Conservation (phyloP, 2,797 vertebrate genomes). For the Dicrostonyx torquatus region DNA sequence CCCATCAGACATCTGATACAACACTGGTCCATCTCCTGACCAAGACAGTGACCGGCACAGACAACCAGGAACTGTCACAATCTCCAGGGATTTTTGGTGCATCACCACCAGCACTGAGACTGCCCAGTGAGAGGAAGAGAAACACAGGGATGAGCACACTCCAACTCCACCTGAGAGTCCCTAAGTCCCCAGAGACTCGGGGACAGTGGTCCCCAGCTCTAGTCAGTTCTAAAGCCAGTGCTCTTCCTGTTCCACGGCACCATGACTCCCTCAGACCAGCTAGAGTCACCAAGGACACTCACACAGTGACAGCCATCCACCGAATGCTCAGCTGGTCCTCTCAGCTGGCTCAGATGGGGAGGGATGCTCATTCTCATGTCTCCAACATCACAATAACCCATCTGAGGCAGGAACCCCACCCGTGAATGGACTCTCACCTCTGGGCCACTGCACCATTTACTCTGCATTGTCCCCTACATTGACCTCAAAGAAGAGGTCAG, state of each 20-base stretch:
- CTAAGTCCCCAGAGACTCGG: neutral
- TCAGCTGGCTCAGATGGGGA: neutral
- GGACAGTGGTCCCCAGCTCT: neutral
- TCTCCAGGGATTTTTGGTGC: neutral
- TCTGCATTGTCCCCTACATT: neutral
- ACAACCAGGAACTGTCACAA: neutral
- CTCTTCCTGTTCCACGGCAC: neutral
- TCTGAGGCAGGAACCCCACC: neutral
- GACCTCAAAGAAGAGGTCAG: neutral
- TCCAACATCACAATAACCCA: neutral
- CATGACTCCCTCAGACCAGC: neutral
- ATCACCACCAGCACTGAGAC: neutral
- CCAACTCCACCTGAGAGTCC: too few relatives aligned
- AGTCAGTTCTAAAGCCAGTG: neutral
- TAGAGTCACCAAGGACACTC: neutral
- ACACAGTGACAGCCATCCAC: neutral
- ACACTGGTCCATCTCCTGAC: rapidly evolving
- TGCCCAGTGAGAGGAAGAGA: neutral
- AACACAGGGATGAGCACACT: neutral
- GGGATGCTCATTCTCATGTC: neutral
- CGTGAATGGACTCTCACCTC: neutral
- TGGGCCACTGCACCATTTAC: neutral
- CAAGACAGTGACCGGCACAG: neutral
- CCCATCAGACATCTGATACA: neutral
- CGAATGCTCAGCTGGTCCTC: rapidly evolving